A percentile compares a stretch with the other conserved stretches of the same genome.
Evolutionary conservation across 2,113 vertebrate genomes (phyloP).

Genomic region (Enhydra lutris): DNA sequence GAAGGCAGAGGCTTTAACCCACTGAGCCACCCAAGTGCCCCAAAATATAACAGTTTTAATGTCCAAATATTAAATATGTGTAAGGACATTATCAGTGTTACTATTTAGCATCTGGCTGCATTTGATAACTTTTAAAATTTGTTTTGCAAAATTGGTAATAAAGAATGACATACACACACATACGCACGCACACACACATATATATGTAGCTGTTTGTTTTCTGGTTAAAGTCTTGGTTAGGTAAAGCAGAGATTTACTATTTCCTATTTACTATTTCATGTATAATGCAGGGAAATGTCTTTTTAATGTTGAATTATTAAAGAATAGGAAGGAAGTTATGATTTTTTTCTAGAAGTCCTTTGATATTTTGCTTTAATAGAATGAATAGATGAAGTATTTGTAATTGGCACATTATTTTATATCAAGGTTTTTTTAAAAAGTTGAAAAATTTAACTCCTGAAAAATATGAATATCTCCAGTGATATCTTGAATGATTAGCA

Average conservation of each 20-base stretch:
- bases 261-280: not conserved
- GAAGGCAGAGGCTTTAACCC: no score
- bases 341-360: not conserved
- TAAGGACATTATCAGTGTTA: not conserved
- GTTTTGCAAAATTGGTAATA: not conserved
- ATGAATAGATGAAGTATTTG: not conserved
- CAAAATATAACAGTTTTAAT: not conserved
- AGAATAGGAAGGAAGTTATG: not conserved
- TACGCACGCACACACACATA: not conserved
- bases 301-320: not conserved
- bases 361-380: not conserved
- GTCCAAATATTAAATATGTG: not conserved
- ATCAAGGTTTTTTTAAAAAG: not conserved
- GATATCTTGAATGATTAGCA: not conserved
- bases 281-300: not conserved
- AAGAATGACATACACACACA: not conserved
- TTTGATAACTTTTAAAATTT: not conserved
- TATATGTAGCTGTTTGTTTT: not conserved
- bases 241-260: not conserved
- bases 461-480: not conserved
- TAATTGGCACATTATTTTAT: not conserved
- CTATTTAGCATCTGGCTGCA: not conserved
- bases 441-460: not conserved
- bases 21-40: no score
- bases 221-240: not conserved